phyloP scores from a whole-genome alignment of 2,888 invertebrate genomes.

The Pinctada fucata region DNA sequence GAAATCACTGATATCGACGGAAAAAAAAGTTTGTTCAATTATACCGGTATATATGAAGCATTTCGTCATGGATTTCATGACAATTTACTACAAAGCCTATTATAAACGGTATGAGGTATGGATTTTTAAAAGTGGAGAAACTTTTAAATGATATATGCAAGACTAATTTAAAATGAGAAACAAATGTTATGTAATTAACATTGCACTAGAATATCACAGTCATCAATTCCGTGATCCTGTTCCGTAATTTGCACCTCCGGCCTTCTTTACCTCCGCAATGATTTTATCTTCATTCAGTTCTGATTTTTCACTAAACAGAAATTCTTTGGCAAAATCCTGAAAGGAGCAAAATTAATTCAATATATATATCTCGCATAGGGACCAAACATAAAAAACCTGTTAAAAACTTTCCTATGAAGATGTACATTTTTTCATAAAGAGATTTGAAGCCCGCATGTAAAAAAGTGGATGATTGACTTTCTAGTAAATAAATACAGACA shows the following conservation, averaged over 20 bases:
- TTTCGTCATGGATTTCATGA: no score
- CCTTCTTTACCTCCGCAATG: conserved; percentile 84
- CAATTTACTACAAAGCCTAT: no score
- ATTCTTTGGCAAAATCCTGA: conserved; percentile 88
- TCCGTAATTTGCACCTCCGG: conserved; percentile 89
- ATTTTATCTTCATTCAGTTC: conserved; percentile 86
- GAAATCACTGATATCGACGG: no score
- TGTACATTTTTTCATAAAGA: no score
- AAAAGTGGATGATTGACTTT: no score
- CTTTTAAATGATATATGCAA: neutral
- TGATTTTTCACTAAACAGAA: conserved; percentile 83
- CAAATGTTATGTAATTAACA: neutral
- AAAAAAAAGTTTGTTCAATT: no score
- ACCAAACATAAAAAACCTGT: no score
- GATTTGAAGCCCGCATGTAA: no score
- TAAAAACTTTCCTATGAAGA: no score
- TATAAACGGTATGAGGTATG: no score
- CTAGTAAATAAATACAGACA: no score
- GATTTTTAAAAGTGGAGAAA: neutral
- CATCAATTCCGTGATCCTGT: conserved; percentile 82
- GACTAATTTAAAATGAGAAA: neutral
- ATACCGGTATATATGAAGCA: no score
- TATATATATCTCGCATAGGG: neutral
- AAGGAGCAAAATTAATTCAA: conserved; percentile 64
- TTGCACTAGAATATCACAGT: neutral